Conservation (phyloP, 2,888 invertebrate genomes). For the Blastobasis adustella region DNA sequence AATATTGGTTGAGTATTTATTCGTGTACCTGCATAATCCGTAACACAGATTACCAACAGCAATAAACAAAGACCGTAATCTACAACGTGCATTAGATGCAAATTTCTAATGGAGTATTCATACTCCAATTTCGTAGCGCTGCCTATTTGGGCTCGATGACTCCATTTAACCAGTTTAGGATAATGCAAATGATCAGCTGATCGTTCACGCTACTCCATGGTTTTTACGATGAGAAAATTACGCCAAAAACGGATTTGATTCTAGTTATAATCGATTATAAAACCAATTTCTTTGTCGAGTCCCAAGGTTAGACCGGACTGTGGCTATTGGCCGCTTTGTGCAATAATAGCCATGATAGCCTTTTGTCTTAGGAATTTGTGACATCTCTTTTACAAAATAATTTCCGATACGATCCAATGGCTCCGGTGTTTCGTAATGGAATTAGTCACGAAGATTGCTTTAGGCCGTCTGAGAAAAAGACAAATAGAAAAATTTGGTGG, state of each 20-base stretch:
- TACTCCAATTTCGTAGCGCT: background rate
- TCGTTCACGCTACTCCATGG: background rate
- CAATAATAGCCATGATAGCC: conserved; percentile 17
- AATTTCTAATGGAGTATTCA: background rate
- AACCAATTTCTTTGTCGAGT: conserved; percentile 10
- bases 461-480: background rate
- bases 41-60: background rate
- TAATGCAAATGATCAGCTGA: background rate
- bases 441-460: conserved; percentile 11
- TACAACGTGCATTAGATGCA: background rate
- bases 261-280: conserved; percentile 5
- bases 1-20: no score
- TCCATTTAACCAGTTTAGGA: background rate
- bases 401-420: conserved; percentile 16
- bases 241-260: conserved; percentile 14
- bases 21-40: no score
- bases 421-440: conserved; percentile 18
- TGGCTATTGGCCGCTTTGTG: conserved; percentile 22
- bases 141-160: background rate
- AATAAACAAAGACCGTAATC: background rate
- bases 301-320: conserved; percentile 27
- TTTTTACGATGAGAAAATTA: background rate
- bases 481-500: background rate
- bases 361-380: conserved; percentile 31
- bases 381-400: conserved; percentile 33